Evolutionary conservation across 2,888 invertebrate species (phyloP), one percentile per base, ranked within the genome.

Genomic region (Noctua pronuba): DNA sequence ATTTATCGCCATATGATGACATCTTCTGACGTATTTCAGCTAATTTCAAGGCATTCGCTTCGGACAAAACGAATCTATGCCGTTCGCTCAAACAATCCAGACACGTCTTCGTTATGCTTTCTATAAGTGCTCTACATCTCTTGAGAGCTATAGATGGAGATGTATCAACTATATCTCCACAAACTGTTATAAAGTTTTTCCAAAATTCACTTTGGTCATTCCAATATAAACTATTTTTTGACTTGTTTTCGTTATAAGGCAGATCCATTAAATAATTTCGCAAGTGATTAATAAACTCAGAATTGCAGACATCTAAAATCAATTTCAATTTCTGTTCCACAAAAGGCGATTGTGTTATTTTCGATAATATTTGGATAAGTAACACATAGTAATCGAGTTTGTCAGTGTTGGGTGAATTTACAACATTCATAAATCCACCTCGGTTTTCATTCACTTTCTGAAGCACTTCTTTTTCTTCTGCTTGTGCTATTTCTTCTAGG

Each of bases 341-440:
- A 77, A 95, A 96, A 0, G 94, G 88, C 0, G 95, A 93, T 65
- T 89, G 88, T 70, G 94, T 93, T 6, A 95, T 88, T 92, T 95
- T 96, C 5, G 93, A 90, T 76, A 97, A 84, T 75, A 97, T 90
- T 90, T 92, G 88, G n/a, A 97, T 84, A 24, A 96, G 87, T 24
- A 97, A 85, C 28, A 94, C 91, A 82, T 92, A 93, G 38, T 93
- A 82, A 87, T 97, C 97, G 5, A 84, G 86, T 75, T 88, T 91
- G 8, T 93, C 89, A 28, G 93, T 91, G 52, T 81, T 73, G 3
- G 91, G 90, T 24, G 90, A 88, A 52, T 93, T 86, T 62, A 96
- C 69, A 24, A 96, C 79, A n/a, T 93, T 90, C 28, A 91, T 84
- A 80, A 97, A 95, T 6, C 90, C 91, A 13, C 89, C 87, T 86